Base-by-base conservation (phyloP, 1,140 invertebrate species). In the Triops cancriformis region DNA sequence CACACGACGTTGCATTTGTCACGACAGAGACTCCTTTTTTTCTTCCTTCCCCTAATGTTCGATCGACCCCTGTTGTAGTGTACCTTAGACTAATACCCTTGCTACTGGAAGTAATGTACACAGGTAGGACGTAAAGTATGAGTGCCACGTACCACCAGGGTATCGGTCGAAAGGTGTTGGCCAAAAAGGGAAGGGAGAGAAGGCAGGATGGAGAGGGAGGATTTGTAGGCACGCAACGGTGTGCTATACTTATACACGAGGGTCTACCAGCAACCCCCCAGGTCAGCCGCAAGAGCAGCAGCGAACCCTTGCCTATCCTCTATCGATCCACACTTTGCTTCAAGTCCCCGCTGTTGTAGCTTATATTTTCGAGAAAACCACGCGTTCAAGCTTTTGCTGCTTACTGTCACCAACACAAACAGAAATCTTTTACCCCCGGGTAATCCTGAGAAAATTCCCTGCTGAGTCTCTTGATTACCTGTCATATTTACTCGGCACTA, bases 111-210 rank as follows among this genome's bases (percentile, higher is more conserved):
- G n/a, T 64, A 64, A 64, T 64, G 51, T 64, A 64, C 51, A 64
- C 51, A 64, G 51, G 51, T 64, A 64, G 51, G 51, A 64, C n/a
- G 18, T 64, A 64, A 64, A 23, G 51, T 23, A 64, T 14, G 23
- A 64, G 51, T 64, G 51, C 51, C 51, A 64, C 51, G 51, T 64
- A 64, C 51, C 18, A 64, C 51, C 51, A 64, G 51, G 43, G 43
- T 64, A 6, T 23, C 18, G 51, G 51, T 14, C 14, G 14, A 64
- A 64, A 64, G 51, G 51, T 64, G 51, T 23, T n/a, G 14, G 51
- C 6, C 10, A 64, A 23, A 64, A 64, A 23, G 51, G 51, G 14
- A 64, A 64, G 51, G 18, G 23, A 14, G 23, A 64, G 7, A 37
- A 37, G 31, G 31, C 2, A 37, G 31, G 31, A 37, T 37, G 31